Base-by-base conservation (phyloP, 2,797 vertebrate genomes). In the Enteromius paludinosus region DNA sequence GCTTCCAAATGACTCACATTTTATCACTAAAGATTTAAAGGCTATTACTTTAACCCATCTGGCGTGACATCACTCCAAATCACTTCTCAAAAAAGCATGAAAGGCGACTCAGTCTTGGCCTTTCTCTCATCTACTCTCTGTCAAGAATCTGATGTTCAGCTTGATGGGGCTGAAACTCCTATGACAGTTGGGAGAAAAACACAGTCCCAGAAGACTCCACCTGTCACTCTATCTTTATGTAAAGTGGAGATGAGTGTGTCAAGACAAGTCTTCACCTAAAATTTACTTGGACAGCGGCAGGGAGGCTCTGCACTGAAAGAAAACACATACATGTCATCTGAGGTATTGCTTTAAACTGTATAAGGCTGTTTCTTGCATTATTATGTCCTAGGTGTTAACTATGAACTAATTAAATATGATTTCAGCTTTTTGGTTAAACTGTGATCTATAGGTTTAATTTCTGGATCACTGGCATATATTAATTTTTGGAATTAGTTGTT, bases 161-260 rank as follows among this genome's bases (percentile, higher is more conserved):
- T 76, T 47, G 56, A 61, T 28, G 25, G 45, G 79, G 56, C 72
- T 52, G 62, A 86, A 88, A 68, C 81, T 72, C 79, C 23, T 59
- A 59, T 86, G 87, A 83, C 83, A 83, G 78, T 23, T 52, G 28
- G 62, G 77, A 78, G 68, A 76, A 59, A 61, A 81, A 23, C n/a
- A 69, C 69, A 23, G 15, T 79, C 83, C 85, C 84, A 77, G 18
- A 25, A 43, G 83, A 78, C 18, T 66, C 20, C 30, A 43, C 41
- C 68, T 83, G 79, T 73, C 84, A 79, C 38, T 71, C 83, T 69
- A 33, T 62, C 66, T 84, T 81, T 85, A 66, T 47, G 61, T 74
- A 43, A 83, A 15, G 23, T 62, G 25, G 59, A 56, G 82, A 85
- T 84, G 74, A 74, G 75, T 65, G 69, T 73, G 41, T 70, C 68